These are phyloP conservation scores for Neotoma lepida DNA, from an alignment of 2,113 vertebrate genomes.

Conservation along the genomic window DNA sequence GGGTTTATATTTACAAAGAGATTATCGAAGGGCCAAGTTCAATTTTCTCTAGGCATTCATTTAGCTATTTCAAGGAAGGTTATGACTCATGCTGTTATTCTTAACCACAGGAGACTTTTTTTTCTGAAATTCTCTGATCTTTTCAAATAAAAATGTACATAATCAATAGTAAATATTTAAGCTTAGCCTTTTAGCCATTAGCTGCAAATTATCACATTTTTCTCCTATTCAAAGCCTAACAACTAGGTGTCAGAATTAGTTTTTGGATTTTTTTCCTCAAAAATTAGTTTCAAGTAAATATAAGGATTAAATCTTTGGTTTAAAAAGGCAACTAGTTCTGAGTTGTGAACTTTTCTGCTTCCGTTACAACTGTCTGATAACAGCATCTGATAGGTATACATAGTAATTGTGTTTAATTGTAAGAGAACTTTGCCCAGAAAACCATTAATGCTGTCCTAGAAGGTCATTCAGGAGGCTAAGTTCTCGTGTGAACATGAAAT, in stretches of 20 bases:
- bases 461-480: background rate
- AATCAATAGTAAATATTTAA: slow-evolving; percentile 35
- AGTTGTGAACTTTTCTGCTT: background rate
- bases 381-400: background rate
- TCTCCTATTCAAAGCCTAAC: slow-evolving; percentile 15
- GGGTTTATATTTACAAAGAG: background rate
- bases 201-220: background rate
- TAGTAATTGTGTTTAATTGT: slow-evolving; percentile 13
- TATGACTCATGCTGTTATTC: background rate
- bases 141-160: slow-evolving; percentile 3
- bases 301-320: background rate
- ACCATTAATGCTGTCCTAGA: background rate
- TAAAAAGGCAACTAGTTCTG: background rate
- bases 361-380: background rate
- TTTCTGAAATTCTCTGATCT: slow-evolving; percentile 34
- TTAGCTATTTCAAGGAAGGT: slow-evolving; percentile 2
- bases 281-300: slow-evolving; percentile 27
- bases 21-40: background rate
- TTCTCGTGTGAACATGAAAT: slow-evolving; percentile 21
- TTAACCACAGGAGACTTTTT: slow-evolving; percentile 14
- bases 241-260: background rate
- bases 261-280: background rate
- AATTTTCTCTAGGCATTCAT: background rate
- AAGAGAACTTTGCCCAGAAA: background rate
- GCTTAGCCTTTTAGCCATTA: background rate